A percentile compares a stretch with the other conserved stretches of the same genome.
Evolutionary conservation across 92 coral and sea anemone species (phyloP).

Genomic region (Galaxea fascicularis): DNA sequence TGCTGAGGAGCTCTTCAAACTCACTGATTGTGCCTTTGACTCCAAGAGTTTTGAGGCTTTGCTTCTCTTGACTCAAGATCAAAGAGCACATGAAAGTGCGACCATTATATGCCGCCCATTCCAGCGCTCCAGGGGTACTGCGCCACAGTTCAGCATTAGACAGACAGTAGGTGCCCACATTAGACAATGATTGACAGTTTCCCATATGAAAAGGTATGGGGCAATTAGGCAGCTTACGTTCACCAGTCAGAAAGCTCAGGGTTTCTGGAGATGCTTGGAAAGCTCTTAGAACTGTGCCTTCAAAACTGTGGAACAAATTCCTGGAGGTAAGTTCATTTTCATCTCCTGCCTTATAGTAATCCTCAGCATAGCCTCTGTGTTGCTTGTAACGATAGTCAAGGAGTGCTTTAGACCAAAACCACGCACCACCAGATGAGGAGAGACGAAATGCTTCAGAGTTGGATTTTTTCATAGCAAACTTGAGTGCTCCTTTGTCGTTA

Average conservation of each 20-base stretch:
- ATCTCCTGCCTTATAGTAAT: slow-evolving; percentile 44
- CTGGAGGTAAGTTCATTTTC: slow-evolving; percentile 11
- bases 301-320: slow-evolving; percentile 27
- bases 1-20: slow-evolving; percentile 53
- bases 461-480: slow-evolving; percentile 76
- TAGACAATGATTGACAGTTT: slow-evolving; percentile 64
- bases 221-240: slow-evolving; percentile 74
- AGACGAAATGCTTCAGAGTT: slow-evolving; percentile 71
- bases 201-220: slow-evolving; percentile 69
- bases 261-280: slow-evolving; percentile 72
- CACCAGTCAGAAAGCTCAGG: slow-evolving; percentile 69
- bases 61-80: slow-evolving; percentile 66
- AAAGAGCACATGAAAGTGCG: slow-evolving; percentile 69
- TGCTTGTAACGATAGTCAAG: slow-evolving; percentile 73
- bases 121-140: slow-evolving; percentile 76
- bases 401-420: slow-evolving; percentile 77
- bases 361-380: slow-evolving; percentile 72
- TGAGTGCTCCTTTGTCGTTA: slow-evolving; percentile 75
- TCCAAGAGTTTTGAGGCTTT: slow-evolving; percentile 44
- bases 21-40: slow-evolving; percentile 30
- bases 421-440: slow-evolving; percentile 71
- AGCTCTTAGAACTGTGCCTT: slow-evolving; percentile 79
- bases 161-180: slow-evolving; percentile 70
- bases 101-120: slow-evolving; percentile 76
- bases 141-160: slow-evolving; percentile 79